phyloP scores from a whole-genome alignment of 2,113 vertebrate species.

The Aythya baeri region DNA sequence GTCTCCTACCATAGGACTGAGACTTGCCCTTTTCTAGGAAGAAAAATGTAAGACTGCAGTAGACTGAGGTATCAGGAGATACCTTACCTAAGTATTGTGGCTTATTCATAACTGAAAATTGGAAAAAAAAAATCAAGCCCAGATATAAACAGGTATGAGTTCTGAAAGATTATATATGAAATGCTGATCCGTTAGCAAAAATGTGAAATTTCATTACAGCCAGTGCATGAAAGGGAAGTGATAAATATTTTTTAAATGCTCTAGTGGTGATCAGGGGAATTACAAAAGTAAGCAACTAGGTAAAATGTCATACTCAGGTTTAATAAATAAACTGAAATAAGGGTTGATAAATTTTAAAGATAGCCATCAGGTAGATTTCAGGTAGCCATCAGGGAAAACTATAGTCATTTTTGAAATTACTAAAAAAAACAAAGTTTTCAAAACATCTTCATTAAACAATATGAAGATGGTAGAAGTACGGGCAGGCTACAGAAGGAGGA shows the following conservation, averaged over 20 bases:
- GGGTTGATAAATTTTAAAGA: not conserved
- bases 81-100: not conserved
- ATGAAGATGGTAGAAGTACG: not conserved
- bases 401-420: not conserved
- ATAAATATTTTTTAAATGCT: not conserved
- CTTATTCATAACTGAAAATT: not conserved
- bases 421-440: not conserved
- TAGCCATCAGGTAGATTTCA: not conserved
- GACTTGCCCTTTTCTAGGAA: not conserved
- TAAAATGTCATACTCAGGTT: not conserved
- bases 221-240: not conserved
- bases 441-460: not conserved
- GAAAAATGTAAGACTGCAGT: not conserved
- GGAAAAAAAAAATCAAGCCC: not conserved
- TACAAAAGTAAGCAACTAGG: accelerated
- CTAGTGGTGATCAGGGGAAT: not conserved
- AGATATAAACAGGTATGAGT: not conserved
- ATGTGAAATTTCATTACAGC: not conserved
- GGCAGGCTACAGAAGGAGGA: not conserved
- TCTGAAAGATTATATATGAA: not conserved
- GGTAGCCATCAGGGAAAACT: not conserved
- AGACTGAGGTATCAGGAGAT: not conserved
- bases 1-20: not conserved
- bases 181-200: not conserved
- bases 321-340: not conserved